Conservation (phyloP, 1,140 invertebrate genomes). For the Drosophila sechellia region DNA sequence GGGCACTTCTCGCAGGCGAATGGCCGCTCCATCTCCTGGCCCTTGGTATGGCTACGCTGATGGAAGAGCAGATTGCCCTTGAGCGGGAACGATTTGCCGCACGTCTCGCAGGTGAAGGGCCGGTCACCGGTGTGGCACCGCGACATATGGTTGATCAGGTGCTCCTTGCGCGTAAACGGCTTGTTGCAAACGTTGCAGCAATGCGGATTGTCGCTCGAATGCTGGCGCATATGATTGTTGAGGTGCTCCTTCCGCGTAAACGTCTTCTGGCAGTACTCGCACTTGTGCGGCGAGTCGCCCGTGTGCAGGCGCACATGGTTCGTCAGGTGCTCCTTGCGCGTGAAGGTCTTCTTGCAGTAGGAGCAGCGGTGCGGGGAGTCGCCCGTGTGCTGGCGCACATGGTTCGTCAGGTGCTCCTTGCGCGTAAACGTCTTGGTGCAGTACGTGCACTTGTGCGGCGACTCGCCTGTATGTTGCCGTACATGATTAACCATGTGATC, state of each 20-base stretch:
- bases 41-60: constrained; percentile 96
- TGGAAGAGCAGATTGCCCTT: constrained; percentile 97
- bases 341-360: constrained; percentile 91
- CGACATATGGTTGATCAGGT: constrained; percentile 90
- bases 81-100: constrained; percentile 93
- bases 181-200: constrained; percentile 93
- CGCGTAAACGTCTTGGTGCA: constrained; percentile 93
- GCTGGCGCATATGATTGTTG: constrained; percentile 90
- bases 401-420: constrained; percentile 89
- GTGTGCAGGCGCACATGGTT: constrained; percentile 92
- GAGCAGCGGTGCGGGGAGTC: constrained; percentile 91
- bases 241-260: constrained; percentile 93
- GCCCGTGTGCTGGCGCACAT: constrained; percentile 91
- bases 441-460: constrained; percentile 91
- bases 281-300: constrained; percentile 92
- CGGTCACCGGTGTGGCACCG: constrained; percentile 95
- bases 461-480: constrained; percentile 95
- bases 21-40: constrained; percentile 93
- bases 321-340: constrained; percentile 95
- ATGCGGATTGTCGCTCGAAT: constrained; percentile 92
- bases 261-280: constrained; percentile 92
- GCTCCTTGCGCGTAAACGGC: constrained; percentile 93
- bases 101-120: constrained; percentile 92
- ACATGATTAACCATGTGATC: constrained; percentile 90
- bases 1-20: constrained; percentile 98